Base-by-base conservation (phyloP, 2,888 invertebrate genomes). In the Galerucella calmariensis region DNA sequence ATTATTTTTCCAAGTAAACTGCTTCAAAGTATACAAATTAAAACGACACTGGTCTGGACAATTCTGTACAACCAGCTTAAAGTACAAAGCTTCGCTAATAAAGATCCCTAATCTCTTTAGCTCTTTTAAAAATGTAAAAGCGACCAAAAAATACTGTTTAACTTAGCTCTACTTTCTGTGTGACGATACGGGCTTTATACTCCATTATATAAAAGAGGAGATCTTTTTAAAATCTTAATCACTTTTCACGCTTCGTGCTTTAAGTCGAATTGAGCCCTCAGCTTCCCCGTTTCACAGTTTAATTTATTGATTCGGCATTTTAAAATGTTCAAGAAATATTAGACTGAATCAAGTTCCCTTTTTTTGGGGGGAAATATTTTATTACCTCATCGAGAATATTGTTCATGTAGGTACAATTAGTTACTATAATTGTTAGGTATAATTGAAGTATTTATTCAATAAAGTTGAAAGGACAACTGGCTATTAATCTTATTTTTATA, bases 281-380 rank as follows among this genome's bases (percentile, higher is more conserved):
- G 71, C 70, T 71, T 65, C 58, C 12, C 65, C 83, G 84, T 79
- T 65, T 84, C 80, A 83, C 84, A 85, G 85, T 86, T 86, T 85
- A 86, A 85, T 86, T 86, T 86, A 86, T 86, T 85, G 86, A 86
- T 86, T 86, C 84, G 82, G 82, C 83, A 82, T 83, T 86, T 86
- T 85, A 85, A 85, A 73, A 85, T 85, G 86, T 85, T 84, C 84
- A 85, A 86, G 86, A 86, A 85, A 69, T 51, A 10, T 46, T 67
- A 46, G 8, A 35, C 56, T 41, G 24, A 9, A 51, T 56, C 35
- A 16, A 24, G n/a, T 20, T 48, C 67, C 53, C 12, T 65, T 48
- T 35, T 48, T 11, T 20, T 16, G 9, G 20, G 16, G 10, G 10
- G 8, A 16, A 9, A 16, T 53, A 4, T 3, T n/a, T n/a, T n/a